Conservation (phyloP, 2,888 invertebrate species). For the Orgyia antiqua region DNA sequence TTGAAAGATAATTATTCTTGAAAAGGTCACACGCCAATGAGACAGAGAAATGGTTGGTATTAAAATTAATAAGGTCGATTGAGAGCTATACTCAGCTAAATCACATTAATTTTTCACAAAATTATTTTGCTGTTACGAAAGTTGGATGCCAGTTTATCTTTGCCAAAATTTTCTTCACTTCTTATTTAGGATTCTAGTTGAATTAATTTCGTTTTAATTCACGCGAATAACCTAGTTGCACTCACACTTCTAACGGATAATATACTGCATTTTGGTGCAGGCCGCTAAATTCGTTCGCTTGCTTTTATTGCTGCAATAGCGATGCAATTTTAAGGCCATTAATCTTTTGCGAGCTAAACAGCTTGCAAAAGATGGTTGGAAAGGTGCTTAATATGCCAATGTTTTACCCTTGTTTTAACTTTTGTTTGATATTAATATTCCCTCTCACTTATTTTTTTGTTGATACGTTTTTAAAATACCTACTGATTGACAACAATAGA, state of each 20-base stretch:
- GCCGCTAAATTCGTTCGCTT: conserved; percentile 42
- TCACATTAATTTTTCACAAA: conserved; percentile 13
- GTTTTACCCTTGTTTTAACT: too few species aligned
- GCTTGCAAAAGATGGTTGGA: too few species aligned
- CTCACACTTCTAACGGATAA: conserved; percentile 50
- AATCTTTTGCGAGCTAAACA: conserved; percentile 63
- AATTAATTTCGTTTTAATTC: conserved; percentile 47
- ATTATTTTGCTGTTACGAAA: conserved; percentile 12
- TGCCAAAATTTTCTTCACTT: conserved; percentile 15
- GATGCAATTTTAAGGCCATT: conserved; percentile 73
- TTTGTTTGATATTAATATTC: too few species aligned
- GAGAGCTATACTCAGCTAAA: too few species aligned
- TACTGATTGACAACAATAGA: too few species aligned
- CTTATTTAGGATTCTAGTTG: conserved; percentile 16
- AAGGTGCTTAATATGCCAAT: too few species aligned
- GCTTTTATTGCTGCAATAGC: conserved; percentile 64
- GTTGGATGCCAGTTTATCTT: conserved; percentile 13
- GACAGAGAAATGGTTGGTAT: not conserved
- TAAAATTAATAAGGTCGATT: not conserved
- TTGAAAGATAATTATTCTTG: too few species aligned
- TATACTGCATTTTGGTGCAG: conserved; percentile 47
- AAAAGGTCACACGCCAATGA: too few species aligned
- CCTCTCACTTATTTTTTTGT: too few species aligned
- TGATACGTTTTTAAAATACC: too few species aligned
- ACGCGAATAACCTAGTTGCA: conserved; percentile 31